A percentile compares a stretch with the other conserved stretches of the same genome.
phyloP scores from a whole-genome alignment of 2,113 vertebrate genomes.

The human region DNA sequence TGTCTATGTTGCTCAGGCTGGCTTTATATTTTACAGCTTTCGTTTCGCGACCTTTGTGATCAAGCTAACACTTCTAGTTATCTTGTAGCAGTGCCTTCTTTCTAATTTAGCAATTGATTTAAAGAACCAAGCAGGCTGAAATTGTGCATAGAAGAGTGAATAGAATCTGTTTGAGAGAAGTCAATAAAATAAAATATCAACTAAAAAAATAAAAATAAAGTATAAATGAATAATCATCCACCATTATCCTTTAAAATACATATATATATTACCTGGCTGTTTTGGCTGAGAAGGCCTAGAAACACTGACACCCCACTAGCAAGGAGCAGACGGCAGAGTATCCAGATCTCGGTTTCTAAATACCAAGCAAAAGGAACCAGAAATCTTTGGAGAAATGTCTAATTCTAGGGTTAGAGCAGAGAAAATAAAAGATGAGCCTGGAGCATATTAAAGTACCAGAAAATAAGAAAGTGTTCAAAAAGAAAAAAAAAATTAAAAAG shows the following conservation, averaged over 20 bases:
- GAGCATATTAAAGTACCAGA: neutral
- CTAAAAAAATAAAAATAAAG: too few species aligned
- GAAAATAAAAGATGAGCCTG: neutral
- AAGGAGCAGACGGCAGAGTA: neutral
- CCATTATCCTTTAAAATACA: too few species aligned
- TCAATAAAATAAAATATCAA: neutral
- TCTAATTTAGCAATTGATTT: slow-evolving; percentile 36
- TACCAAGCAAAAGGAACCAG: neutral
- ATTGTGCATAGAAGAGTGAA: neutral
- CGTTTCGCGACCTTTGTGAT: neutral
- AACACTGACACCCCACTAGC: neutral
- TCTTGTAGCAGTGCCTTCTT: neutral
- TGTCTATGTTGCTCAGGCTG: too few species aligned
- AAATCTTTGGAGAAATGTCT: neutral
- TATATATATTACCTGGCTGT: neutral
- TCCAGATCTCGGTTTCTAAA: neutral
- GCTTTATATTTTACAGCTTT: slow-evolving; percentile 5
- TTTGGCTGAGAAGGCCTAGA: neutral
- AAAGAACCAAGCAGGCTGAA: neutral
- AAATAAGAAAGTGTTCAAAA: neutral
- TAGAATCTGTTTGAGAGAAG: neutral
- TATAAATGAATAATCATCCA: too few species aligned
- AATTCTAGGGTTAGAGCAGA: neutral
- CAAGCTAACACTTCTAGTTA: slow-evolving; percentile 30
- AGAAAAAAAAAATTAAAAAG: neutral